Conservation (phyloP, 2,888 invertebrate genomes). For the Rhingia rostrata region DNA sequence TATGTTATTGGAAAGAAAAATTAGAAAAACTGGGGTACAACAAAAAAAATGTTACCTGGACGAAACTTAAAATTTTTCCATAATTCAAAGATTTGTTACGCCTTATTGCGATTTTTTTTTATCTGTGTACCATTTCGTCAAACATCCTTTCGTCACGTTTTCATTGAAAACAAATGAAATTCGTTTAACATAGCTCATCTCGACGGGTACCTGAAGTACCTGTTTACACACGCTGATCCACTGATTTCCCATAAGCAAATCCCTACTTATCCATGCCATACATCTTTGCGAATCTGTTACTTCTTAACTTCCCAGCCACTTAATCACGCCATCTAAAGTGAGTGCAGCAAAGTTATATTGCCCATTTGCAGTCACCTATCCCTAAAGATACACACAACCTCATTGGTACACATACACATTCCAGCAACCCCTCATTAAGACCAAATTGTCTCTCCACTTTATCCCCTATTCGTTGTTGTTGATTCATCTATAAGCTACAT, state of each 20-base stretch:
- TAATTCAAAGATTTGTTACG: too few relatives aligned
- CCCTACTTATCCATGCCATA: too few relatives aligned
- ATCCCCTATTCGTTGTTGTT: constrained; percentile 13
- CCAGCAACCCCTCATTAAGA: constrained; percentile 60
- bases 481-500: background rate
- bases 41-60: too few relatives aligned
- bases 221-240: constrained; percentile 5
- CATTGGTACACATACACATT: background rate
- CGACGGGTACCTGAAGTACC: constrained; percentile 54
- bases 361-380: constrained; percentile 49
- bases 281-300: constrained; percentile 47
- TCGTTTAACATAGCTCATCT: background rate
- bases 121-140: too few relatives aligned
- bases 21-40: too few relatives aligned
- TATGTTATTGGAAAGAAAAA: too few relatives aligned
- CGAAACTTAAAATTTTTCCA: too few relatives aligned
- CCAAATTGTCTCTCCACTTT: constrained; percentile 60
- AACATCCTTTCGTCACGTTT: background rate
- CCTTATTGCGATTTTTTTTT: too few relatives aligned
- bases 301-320: constrained; percentile 68
- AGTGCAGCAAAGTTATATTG: constrained; percentile 22
- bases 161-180: background rate
- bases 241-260: constrained; percentile 18
- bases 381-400: constrained; percentile 17
- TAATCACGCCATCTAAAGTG: constrained; percentile 54